Evolutionary conservation across 2,888 invertebrate genomes (phyloP), one percentile per base, ranked within the genome.

Genomic region (Cantharis rufa): DNA sequence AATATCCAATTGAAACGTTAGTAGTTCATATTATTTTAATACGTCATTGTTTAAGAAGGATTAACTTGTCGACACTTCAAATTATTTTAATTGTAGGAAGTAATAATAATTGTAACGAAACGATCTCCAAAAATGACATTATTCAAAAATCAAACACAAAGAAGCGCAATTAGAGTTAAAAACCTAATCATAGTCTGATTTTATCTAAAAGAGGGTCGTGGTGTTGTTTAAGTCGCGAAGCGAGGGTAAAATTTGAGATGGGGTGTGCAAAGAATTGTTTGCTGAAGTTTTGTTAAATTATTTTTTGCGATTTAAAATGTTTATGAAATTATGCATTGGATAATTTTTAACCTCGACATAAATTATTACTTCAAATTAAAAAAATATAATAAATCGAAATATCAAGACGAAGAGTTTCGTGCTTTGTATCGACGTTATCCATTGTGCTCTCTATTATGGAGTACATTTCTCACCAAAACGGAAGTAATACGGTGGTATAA

Each of bases 151-250:
- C 74, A 75, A 28, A 74, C 69, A 78, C 77, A 79, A 75, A 79
- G 77, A 78, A 74, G 75, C 73, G 75, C 77, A 79, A 78, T 79
- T 79, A 79, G 76, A 78, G 78, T 74, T 79, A 78, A 79, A 79
- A 79, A 79, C 79, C 79, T 78, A 79, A 79, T 79, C 78, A 79
- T 72, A 78, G 70, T 71, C 76, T 74, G 77, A 78, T 78, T 76
- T 74, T 74, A 76, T 76, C 78, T 76, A 76, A 76, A 77, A 78
- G 75, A 76, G 78, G 75, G 78, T 78, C 74, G 76, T 69, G 74
- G 73, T 76, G 74, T 76, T 73, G 78, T 78, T 71, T 76, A 76
- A 72, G 75, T 72, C 71, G 74, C 72, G 70, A 71, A 76, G 72
- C 69, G 75, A 68, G 76, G 74, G 71, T 69, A 75, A 78, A 78